These are phyloP conservation scores for Periparus ater DNA, from an alignment of 2,797 vertebrate genomes.

Conservation along the genomic window DNA sequence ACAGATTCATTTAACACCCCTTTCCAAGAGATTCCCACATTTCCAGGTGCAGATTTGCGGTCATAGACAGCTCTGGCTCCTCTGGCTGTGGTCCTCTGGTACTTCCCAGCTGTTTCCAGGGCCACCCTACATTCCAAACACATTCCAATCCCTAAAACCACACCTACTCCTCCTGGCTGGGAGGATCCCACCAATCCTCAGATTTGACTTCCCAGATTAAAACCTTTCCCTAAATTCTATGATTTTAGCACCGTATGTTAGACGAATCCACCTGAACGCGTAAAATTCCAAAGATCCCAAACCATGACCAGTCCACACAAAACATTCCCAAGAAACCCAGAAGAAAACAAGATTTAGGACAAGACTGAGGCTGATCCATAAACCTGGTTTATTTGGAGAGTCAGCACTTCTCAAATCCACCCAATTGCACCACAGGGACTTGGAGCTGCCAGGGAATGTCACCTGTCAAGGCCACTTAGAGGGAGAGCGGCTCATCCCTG, in stretches of 20 bases:
- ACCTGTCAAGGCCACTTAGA: constrained; percentile 4
- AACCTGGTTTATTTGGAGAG: background rate
- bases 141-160: background rate
- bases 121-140: background rate
- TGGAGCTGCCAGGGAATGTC: background rate
- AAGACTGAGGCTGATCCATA: background rate
- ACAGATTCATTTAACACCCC: background rate
- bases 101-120: background rate
- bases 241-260: background rate
- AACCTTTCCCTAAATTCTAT: background rate
- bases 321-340: background rate
- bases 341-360: background rate
- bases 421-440: background rate
- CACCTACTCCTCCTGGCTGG: background rate
- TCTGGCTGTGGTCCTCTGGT: background rate
- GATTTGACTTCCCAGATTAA: background rate
- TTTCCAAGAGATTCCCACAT: background rate
- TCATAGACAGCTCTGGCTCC: background rate
- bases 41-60: background rate
- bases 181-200: background rate
- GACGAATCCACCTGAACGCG: rapidly evolving
- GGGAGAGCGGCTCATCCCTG: background rate
- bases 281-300: background rate
- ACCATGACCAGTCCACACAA: rapidly evolving
- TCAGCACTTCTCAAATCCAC: background rate